These are phyloP conservation scores for Eremophila alpestris DNA, from an alignment of 2,797 vertebrate species.

Conservation along the genomic window DNA sequence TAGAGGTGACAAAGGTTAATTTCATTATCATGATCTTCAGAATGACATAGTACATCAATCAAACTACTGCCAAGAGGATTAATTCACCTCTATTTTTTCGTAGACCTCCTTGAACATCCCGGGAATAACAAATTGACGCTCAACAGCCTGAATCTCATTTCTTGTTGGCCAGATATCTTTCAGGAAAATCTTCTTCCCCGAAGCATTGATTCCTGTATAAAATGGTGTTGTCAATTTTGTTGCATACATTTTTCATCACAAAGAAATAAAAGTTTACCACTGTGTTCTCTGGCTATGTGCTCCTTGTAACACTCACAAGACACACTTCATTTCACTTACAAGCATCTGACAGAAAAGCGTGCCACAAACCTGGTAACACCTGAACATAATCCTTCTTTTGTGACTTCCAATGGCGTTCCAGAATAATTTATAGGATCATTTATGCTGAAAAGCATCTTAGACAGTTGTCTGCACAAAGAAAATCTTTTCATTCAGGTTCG, in stretches of 20 bases:
- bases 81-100: slow-evolving; percentile 91
- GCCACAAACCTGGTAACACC: not conserved
- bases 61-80: not conserved
- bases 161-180: slow-evolving; percentile 95
- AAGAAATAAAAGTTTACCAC: not conserved
- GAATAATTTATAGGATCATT: not conserved
- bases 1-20: not conserved
- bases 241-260: not conserved
- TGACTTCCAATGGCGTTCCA: not conserved
- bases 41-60: not conserved
- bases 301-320: not conserved
- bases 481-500: not conserved
- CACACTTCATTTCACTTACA: not conserved
- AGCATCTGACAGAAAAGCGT: not conserved
- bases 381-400: not conserved
- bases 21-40: not conserved
- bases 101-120: slow-evolving; percentile 99
- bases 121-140: slow-evolving; percentile 90
- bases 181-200: slow-evolving; percentile 87
- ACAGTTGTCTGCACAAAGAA: not conserved
- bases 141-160: slow-evolving; percentile 92
- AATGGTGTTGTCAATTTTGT: not conserved
- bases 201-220: slow-evolving; percentile 79
- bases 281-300: not conserved
- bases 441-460: not conserved